Base-by-base conservation (phyloP, 2,888 invertebrate species). In the Drosophila imparisetae region DNA sequence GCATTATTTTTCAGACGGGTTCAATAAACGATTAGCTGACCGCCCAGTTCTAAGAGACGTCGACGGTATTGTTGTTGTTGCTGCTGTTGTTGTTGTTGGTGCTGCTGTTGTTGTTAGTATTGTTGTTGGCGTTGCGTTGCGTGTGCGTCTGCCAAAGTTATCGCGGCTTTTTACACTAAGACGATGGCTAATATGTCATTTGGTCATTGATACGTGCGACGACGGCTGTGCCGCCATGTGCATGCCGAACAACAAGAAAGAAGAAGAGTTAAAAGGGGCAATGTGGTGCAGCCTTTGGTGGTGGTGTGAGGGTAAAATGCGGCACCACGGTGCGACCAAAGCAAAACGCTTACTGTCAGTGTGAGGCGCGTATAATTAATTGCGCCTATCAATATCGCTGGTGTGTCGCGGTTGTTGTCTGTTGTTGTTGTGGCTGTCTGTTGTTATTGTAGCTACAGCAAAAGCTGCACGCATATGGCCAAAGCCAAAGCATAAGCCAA, bases 141-240 rank as follows among this genome's bases (percentile, higher is more conserved):
- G 83, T 83, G 70, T 75, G 75, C 79, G 87, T 80, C 88, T 90
- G 89, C 86, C 85, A 88, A 87, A 90, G 83, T 89, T 87, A 87
- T 87, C 86, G 88, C 78, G 72, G 82, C 89, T 89, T 90, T 89
- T 90, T 90, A 88, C 90, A 89, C 90, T 90, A 90, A 90, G 88
- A 81, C 86, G 88, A 85, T 89, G 85, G 87, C 90, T 90, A 87
- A 87, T 90, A 87, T 87, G 87, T 87, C 87, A 87, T 90, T 87
- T 90, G 90, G 90, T 88, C 90, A 90, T 89, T 87, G 87, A 87
- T 90, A 90, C 86, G 88, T 72, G 68, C 85, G 68, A 68, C 85
- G 86, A 70, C 76, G 75, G 27, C n/a, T 73, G 64, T 66, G 57
- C 61, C 80, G 64, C 57, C 61, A 55, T 36, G 57, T 34, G 49